Evolutionary conservation across 2,888 invertebrate genomes (phyloP).

Genomic region (Palloptera scutellata): DNA sequence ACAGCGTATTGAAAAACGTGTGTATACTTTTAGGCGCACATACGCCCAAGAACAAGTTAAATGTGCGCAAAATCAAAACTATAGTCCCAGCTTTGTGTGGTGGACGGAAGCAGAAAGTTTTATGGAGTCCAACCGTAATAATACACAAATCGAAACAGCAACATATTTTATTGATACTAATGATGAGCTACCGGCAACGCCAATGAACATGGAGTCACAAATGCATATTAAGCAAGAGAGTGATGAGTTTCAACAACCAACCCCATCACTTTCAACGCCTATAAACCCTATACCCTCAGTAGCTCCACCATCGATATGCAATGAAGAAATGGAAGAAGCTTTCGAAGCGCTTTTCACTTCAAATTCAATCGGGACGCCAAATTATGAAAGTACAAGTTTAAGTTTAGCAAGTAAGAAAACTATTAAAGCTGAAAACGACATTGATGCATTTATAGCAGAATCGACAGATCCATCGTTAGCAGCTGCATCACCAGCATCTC

Average conservation of each 20-base stretch:
- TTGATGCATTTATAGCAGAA: not conserved
- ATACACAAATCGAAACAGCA: not conserved
- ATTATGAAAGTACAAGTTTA: not conserved
- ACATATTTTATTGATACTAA: conserved; percentile 39
- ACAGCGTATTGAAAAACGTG: conserved; percentile 39
- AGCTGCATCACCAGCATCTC: not conserved
- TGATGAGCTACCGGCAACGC: conserved; percentile 39
- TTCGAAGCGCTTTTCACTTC: too few species aligned
- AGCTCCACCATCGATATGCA: conserved; percentile 28
- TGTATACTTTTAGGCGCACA: conserved; percentile 37
- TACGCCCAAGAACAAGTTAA: conserved; percentile 38
- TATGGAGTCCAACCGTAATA: not conserved
- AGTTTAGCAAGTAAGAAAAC: not conserved
- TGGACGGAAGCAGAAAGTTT: conserved; percentile 30
- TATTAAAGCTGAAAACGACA: not conserved
- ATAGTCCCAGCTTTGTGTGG: conserved; percentile 43
- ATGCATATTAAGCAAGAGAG: not conserved
- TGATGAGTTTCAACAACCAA: conserved; percentile 16
- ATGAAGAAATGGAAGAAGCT: conserved; percentile 23
- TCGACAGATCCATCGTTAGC: not conserved
- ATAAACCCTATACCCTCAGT: conserved; percentile 36
- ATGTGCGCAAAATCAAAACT: conserved; percentile 27
- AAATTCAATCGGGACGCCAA: not conserved
- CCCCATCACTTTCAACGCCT: too few species aligned
- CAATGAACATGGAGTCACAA: not conserved